phyloP scores from a whole-genome alignment of 2,888 invertebrate species.

The Epirrhoe tristata region DNA sequence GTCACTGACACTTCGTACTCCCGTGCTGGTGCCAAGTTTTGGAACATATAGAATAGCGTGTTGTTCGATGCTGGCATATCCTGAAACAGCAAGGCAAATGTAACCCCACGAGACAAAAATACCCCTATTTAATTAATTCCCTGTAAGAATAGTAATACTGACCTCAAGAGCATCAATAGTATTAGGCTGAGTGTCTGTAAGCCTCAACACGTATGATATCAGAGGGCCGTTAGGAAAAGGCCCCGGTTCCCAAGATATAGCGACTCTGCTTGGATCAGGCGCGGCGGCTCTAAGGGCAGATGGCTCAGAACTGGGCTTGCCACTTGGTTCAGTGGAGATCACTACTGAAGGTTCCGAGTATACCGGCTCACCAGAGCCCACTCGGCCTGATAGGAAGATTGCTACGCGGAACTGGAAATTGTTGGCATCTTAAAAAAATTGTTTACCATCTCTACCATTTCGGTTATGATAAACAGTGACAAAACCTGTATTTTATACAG shows the following conservation, averaged over 20 bases:
- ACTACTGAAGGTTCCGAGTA: constrained; percentile 91
- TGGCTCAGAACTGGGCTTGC: constrained; percentile 91
- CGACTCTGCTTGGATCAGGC: constrained; percentile 92
- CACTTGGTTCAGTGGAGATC: constrained; percentile 90
- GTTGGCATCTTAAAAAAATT: background rate
- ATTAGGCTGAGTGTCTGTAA: constrained; percentile 85
- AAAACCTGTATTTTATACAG: background rate
- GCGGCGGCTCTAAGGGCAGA: constrained; percentile 90
- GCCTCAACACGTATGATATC: constrained; percentile 92
- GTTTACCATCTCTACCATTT: background rate
- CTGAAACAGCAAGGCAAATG: constrained; percentile 67
- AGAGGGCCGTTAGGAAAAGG: constrained; percentile 95
- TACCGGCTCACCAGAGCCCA: constrained; percentile 88
- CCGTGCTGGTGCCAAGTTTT: constrained; percentile 88
- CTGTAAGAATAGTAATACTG: background rate
- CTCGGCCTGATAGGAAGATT: constrained; percentile 89
- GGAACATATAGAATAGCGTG: constrained; percentile 90
- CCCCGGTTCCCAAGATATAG: constrained; percentile 95
- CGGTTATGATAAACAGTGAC: background rate
- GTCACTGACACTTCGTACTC: constrained; percentile 92
- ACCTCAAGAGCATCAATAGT: constrained; percentile 89
- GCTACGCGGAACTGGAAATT: constrained; percentile 92
- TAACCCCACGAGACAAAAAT: background rate
- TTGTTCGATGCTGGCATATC: constrained; percentile 91
- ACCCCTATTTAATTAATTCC: background rate